phyloP scores from a whole-genome alignment of 2,113 vertebrate genomes.

The Centropus unirufus region DNA sequence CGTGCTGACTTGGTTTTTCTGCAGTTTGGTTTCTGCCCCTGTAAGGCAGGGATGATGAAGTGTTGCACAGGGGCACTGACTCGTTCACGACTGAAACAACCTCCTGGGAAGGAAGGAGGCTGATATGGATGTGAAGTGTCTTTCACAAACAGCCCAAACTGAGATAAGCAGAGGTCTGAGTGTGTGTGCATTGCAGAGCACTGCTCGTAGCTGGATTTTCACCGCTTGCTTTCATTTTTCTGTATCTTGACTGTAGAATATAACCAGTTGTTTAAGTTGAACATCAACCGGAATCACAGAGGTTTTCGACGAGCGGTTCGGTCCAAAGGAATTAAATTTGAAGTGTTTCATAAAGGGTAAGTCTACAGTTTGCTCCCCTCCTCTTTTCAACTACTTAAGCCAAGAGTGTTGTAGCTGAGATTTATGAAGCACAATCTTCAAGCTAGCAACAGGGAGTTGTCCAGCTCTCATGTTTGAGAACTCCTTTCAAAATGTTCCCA shows the following conservation, averaged over 20 bases:
- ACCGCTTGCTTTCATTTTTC: neutral
- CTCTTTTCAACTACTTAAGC: neutral
- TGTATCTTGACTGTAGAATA: slow-evolving; percentile 78
- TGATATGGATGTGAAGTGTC: neutral
- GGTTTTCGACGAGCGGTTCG: slow-evolving; percentile 88
- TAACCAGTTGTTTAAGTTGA: slow-evolving; percentile 92
- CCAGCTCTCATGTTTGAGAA: neutral
- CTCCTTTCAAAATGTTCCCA: neutral
- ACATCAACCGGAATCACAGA: slow-evolving; percentile 93
- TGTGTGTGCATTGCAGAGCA: rapidly evolving
- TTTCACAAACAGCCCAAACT: neutral
- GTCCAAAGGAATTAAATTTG: slow-evolving; percentile 94
- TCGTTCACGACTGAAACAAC: neutral
- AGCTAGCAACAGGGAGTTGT: neutral
- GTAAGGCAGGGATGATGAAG: neutral
- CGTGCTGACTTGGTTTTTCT: neutral
- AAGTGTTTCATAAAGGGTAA: slow-evolving; percentile 97
- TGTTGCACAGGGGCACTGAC: neutral
- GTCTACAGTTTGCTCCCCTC: neutral
- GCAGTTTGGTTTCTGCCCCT: neutral
- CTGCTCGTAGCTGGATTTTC: neutral
- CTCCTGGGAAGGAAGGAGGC: neutral
- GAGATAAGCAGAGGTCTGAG: neutral
- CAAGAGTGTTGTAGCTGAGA: neutral
- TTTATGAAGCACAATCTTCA: neutral